Evolutionary conservation across 2,797 vertebrate genomes (phyloP), one percentile per base, ranked within the genome.

Genomic region (Enteromius paludinosus): DNA sequence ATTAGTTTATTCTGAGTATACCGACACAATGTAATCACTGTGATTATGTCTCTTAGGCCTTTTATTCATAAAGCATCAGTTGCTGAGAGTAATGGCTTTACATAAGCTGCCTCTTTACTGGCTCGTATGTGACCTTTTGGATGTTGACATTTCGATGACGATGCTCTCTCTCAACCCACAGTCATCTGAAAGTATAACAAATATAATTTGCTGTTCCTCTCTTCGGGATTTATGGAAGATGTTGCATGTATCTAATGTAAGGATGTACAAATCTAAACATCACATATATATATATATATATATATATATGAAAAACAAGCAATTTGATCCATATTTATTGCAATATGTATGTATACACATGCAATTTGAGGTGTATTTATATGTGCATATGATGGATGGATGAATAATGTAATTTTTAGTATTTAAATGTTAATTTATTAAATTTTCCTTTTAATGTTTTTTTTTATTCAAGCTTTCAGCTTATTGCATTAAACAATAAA

Each of bases 21-120:
- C 64, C 1, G 47, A 76, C 69, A 83, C 74, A 72, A 43, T 62
- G 59, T 88, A 84, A 85, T 73, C 78, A 72, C 77, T 81, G 81
- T 86, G 75, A 86, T 88, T 85, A 86, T 80, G 82, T 77, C 30
- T n/a, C 49, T 43, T 28, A 82, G 75, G 81, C 81, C 78, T 85
- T 85, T 86, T 85, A 85, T 77, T 70, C 75, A 82, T 85, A 84
- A 86, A 83, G 75, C 85, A 77, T 83, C 83, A 84, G 75, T 83
- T 79, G 83, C 75, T 79, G 81, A 85, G 74, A 85, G 74, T 86
- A 88, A 88, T 88, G 83, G 85, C 78, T 83, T 88, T 88, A 86
- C 85, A 86, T 88, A 85, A 86, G 81, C 85, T 77, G 41, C 59
- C 82, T 79, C 70, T 86, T 78, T 77, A 80, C 25, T 14, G 56